These are phyloP conservation scores for Sebastes itinus DNA, from an alignment of 2,797 vertebrate genomes.

Conservation along the genomic window DNA sequence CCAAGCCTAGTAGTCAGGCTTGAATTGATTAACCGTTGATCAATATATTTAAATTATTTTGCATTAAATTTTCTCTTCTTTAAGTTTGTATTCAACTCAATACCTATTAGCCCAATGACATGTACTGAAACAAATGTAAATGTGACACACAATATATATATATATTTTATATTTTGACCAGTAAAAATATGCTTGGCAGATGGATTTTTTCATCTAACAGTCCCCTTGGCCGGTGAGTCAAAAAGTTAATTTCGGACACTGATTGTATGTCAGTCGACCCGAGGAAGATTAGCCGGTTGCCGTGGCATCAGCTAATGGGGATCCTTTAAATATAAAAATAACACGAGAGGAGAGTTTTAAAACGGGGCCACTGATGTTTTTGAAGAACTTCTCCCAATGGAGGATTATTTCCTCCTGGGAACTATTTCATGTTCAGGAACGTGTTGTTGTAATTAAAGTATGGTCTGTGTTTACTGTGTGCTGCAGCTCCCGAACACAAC, in stretches of 20 bases:
- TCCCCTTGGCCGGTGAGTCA: not conserved
- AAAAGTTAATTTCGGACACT: not conserved
- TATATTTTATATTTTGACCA: too few relatives aligned
- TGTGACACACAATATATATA: too few relatives aligned
- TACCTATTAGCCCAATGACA: too few relatives aligned
- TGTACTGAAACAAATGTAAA: too few relatives aligned
- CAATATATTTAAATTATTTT: too few relatives aligned
- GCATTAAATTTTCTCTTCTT: too few relatives aligned
- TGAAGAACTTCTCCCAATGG: constrained; percentile 11
- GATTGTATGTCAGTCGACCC: not conserved
- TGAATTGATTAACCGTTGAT: too few relatives aligned
- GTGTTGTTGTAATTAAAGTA: constrained; percentile 10
- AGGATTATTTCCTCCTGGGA: not conserved
- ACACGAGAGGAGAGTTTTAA: not conserved
- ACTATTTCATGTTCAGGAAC: not conserved
- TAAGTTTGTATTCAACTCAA: too few relatives aligned
- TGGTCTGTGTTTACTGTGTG: not conserved
- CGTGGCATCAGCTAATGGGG: not conserved
- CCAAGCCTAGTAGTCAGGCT: too few relatives aligned
- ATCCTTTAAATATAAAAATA: not conserved
- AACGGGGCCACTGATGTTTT: constrained; percentile 20
- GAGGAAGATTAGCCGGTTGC: not conserved
- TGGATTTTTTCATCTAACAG: not conserved
- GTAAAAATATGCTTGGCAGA: too few relatives aligned
- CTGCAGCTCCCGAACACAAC: not conserved